Evolutionary conservation across 2,113 vertebrate genomes (phyloP), one percentile per base, ranked within the genome.

Genomic region (Capreolus pygargus): DNA sequence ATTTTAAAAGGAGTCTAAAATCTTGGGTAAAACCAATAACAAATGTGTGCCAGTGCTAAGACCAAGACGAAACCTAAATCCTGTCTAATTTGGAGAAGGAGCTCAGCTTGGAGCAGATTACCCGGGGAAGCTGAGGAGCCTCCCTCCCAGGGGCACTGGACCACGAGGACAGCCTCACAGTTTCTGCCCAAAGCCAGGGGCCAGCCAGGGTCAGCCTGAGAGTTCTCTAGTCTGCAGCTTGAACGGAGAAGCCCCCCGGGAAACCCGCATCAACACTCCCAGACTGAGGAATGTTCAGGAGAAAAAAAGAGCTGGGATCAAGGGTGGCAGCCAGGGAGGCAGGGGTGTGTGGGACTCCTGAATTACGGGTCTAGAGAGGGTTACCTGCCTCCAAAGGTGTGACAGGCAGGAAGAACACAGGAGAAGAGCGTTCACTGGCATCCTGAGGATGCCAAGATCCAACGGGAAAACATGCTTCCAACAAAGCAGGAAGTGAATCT

Each of bases 1-100:
- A 96, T 98, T 98, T 97, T 96, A 96, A 97, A 98, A 96, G 43
- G 94, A 97, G 89, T 95, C 74, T 96, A 96, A 98, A 98, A 97
- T 93, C 97, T 94, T 91, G 47, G 89, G 93, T 89, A 95, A 97
- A 97, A 98, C 94, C 74, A 95, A 94, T 96, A 97, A 93, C 92
- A 95, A 97, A 97, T 93, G 52, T 91, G 58, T 54, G 89, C 79
- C 52, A 84, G 97, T 43, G 70, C 93, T 90, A 92, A 95, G 83
- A 91, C 95, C 70, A 94, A 91, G 93, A 94, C 0, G 70, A 95
- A 96, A 82, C 45, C 83, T 96, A 98, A 97, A 98, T 97, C 96
- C 92, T 21, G 70, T 95, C 92, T 97, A 91, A 98, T 97, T 97
- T 96, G 82, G 89, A 97, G 92, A 55, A 39, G 81, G 81, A 97